A percentile compares a stretch with the other conserved stretches of the same genome.
Conservation (phyloP, 1,140 invertebrate genomes). For the Cataglyphis hispanica region DNA sequence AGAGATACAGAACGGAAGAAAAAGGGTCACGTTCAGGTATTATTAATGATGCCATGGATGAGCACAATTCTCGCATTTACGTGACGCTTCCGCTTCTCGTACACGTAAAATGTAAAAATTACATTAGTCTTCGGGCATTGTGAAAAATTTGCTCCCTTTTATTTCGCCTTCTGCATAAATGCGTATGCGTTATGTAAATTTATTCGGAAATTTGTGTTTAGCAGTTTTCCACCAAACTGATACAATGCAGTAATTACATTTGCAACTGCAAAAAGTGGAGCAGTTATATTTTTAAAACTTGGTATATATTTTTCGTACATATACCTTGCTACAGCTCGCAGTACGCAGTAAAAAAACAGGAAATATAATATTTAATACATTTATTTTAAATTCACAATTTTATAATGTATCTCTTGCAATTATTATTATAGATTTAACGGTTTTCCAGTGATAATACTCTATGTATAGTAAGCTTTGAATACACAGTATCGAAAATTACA, state of each 20-base stretch:
- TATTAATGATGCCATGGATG: slow-evolving; percentile 68
- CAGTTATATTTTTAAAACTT: slow-evolving; percentile 32
- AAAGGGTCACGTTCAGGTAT: slow-evolving; percentile 57
- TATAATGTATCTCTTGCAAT: not conserved
- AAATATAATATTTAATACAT: slow-evolving; percentile 5
- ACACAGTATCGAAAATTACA: not conserved
- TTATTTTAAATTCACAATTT: slow-evolving; percentile 14
- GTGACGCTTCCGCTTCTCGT: not conserved
- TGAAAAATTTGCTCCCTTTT: slow-evolving; percentile 27
- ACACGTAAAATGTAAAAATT: slow-evolving; percentile 36
- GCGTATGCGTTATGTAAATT: slow-evolving; percentile 5
- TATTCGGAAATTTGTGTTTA: slow-evolving; percentile 36
- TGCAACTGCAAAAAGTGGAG: slow-evolving; percentile 31
- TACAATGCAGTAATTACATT: slow-evolving; percentile 35
- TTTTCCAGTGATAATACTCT: not conserved
- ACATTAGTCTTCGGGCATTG: slow-evolving; percentile 39
- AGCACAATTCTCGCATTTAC: slow-evolving; percentile 62
- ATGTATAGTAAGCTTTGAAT: not conserved
- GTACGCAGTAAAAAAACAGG: not conserved
- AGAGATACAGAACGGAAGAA: slow-evolving; percentile 42
- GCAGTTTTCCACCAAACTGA: slow-evolving; percentile 8
- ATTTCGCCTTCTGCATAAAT: not conserved
- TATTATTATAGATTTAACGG: not conserved
- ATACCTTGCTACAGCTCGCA: not conserved
- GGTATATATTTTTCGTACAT: not conserved